Base-by-base conservation (phyloP, 1,140 invertebrate species). In the Ladona fulva region DNA sequence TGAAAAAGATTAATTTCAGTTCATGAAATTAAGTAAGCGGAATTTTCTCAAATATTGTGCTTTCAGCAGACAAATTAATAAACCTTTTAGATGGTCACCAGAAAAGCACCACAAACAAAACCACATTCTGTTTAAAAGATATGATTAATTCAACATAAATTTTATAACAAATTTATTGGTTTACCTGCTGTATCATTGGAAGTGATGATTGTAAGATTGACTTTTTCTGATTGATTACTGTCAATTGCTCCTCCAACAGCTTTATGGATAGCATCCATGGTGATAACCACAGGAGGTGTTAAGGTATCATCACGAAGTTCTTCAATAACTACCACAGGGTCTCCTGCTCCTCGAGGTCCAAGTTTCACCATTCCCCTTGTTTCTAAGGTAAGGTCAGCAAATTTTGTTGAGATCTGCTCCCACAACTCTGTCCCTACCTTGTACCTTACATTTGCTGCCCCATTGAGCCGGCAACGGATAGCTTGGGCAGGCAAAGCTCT, bases 391-490 rank as follows among this genome's bases (percentile, higher is more conserved):
- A 66, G 52, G n/a, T 66, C 52, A 66, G 52, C 14, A 66, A 66
- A 66, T 12, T 19, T 66, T 19, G 52, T 66, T 22, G 52, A 66
- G 14, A 66, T 66, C 52, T 66, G 52, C 5, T 22, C n/a, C 52
- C 52, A 66, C n/a, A 66, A 16, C n/a, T 66, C 52, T 6, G 52
- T 22, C n/a, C 52, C 52, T 16, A 66, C 52, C 52, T 66, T 66
- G 12, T 66, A 66, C n/a, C 52, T 66, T 22, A 66, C 52, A 22
- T 22, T 66, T 22, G 52, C 52, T 16, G 52, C 78, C 22, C 81
- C 83, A 73, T 84, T 81, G n/a, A 87, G 37, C 80, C 82, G 85
- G 75, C 85, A 86, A 29, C 79, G 79, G 59, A 87, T 77, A 0
- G 85, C 85, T 80, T 86, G 85, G n/a, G 81, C 80, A 6, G 85